These are phyloP conservation scores for Pyrgilauda ruficollis DNA, from an alignment of 2,113 vertebrate genomes.

Conservation along the genomic window DNA sequence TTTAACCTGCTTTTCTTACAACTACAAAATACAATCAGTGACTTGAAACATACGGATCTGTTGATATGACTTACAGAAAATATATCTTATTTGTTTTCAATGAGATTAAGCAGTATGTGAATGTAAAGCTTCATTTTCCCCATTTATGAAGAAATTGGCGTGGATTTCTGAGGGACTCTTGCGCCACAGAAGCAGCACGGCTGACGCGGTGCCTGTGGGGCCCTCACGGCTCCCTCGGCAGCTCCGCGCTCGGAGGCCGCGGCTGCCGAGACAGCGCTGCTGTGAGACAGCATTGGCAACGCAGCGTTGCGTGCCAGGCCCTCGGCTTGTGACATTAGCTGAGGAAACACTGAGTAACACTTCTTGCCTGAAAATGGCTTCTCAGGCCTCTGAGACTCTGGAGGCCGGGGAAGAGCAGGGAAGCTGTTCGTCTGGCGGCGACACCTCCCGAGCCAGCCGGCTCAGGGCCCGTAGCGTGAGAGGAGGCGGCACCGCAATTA, in stretches of 20 bases:
- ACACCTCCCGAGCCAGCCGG: neutral
- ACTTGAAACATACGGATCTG: neutral
- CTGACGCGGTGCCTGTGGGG: rapidly evolving
- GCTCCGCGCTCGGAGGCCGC: neutral
- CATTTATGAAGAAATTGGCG: neutral
- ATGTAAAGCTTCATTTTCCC: neutral
- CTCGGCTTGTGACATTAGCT: neutral
- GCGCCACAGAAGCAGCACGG: neutral
- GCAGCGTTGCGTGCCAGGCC: rapidly evolving
- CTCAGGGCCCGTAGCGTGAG: neutral
- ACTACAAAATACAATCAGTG: neutral
- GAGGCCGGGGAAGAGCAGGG: neutral
- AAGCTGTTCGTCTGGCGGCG: neutral
- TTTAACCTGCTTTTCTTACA: neutral
- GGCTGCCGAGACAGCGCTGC: neutral
- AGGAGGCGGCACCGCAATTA: neutral
- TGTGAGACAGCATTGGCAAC: rapidly evolving
- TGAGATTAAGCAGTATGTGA: neutral
- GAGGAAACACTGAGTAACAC: neutral
- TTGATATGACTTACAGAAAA: neutral
- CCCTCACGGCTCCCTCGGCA: rapidly evolving
- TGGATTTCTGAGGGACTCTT: neutral
- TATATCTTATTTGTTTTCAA: neutral
- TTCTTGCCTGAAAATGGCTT: neutral
- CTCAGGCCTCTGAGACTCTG: neutral